Base-by-base conservation (phyloP, 1,140 invertebrate species). In the Nixonia krombeini region DNA sequence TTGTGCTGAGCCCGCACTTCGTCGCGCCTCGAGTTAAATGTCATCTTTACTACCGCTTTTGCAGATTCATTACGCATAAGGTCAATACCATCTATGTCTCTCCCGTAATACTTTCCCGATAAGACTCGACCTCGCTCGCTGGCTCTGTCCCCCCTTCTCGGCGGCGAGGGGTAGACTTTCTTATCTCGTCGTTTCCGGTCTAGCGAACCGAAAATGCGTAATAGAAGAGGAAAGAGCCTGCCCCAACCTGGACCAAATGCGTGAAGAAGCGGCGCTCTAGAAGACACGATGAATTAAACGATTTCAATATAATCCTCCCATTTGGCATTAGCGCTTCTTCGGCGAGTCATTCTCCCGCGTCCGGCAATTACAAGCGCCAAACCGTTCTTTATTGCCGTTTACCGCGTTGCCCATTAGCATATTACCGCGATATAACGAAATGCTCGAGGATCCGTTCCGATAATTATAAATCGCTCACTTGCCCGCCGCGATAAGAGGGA, bases 141-240 rank as follows among this genome's bases (percentile, higher is more conserved):
- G 18, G 50, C 62, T 73, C 42, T 55, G 40, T 66, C 52, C 45
- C 70, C 65, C 44, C 64, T 59, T 33, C 49, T 51, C 53, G 16
- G 52, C 33, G 64, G 68, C 72, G 74, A 75, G 68, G 70, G 69
- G 68, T 52, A 67, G 58, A 72, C 63, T 59, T 76, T 79, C 83
- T 85, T 85, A 85, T 85, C 83, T 83, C 75, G 75, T 71, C 71
- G 80, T 83, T 85, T 84, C 78, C 81, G 80, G 82, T 83, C 80
- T 81, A 85, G 66, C 76, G 83, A 78, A 65, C 80, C 71, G 82
- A 78, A 85, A 84, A 83, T 84, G 83, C 81, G 82, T 84, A 85
- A 84, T 84, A 84, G 82, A 78, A 63, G 73, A 68, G 71, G 72
- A 80, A 74, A 74, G 65, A 68, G 50, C 61, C 47, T 53, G 58